phyloP scores from a whole-genome alignment of 2,888 invertebrate genomes.

The Troides oblongomaculatus region DNA sequence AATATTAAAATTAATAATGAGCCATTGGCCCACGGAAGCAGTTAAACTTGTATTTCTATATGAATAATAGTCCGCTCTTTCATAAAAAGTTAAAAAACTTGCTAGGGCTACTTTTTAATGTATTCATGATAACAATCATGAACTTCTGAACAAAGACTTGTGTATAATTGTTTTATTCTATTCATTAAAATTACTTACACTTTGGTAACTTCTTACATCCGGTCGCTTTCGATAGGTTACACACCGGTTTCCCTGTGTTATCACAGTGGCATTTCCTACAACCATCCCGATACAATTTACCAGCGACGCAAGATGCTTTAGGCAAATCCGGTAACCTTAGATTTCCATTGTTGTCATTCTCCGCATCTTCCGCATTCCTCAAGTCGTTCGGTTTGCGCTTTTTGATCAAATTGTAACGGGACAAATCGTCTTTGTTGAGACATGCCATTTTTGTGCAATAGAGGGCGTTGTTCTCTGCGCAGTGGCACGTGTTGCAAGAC shows the following conservation, averaged over 20 bases:
- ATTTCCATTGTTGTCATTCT: constrained; percentile 9
- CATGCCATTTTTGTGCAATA: constrained; percentile 69
- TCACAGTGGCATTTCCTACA: constrained; percentile 57
- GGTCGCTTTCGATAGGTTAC: constrained; percentile 32
- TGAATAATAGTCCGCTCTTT: too few species aligned
- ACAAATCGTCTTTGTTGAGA: constrained; percentile 26
- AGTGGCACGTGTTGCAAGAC: constrained; percentile 62
- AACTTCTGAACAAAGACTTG: too few species aligned
- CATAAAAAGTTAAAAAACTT: too few species aligned
- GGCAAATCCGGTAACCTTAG: constrained; percentile 34
- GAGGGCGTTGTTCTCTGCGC: constrained; percentile 42
- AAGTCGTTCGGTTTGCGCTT: neutral
- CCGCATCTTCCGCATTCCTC: neutral
- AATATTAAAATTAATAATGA: too few species aligned
- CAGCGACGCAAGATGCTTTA: constrained; percentile 46
- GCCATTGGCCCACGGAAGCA: too few species aligned
- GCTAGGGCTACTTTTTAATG: too few species aligned
- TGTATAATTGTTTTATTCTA: neutral
- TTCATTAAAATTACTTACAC: constrained; percentile 34
- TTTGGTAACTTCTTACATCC: constrained; percentile 33
- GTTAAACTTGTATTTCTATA: too few species aligned
- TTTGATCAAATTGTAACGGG: constrained; percentile 1
- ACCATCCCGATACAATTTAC: constrained; percentile 46
- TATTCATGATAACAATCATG: too few species aligned
- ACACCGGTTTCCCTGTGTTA: constrained; percentile 33